phyloP scores from a whole-genome alignment of 2,888 invertebrate genomes.

The Ectemnius cavifrons region DNA sequence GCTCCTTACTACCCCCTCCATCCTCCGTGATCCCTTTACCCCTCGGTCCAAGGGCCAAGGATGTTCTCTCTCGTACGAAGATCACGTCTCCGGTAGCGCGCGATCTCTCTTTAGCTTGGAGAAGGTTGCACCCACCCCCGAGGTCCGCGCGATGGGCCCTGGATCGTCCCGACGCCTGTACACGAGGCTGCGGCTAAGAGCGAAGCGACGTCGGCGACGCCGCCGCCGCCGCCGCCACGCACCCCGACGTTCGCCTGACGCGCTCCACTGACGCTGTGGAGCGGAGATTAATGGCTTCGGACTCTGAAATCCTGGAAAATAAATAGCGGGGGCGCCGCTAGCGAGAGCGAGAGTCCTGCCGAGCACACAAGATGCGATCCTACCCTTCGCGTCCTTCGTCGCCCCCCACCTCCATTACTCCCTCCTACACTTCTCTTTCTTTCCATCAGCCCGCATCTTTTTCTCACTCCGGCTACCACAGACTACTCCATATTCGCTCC shows the following conservation, averaged over 20 bases:
- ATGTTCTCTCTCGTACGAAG: slow-evolving; percentile 28
- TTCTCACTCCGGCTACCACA: not conserved
- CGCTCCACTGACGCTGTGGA: slow-evolving; percentile 76
- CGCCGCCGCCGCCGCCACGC: slow-evolving; percentile 67
- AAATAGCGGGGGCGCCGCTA: slow-evolving; percentile 74
- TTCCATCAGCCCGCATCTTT: slow-evolving; percentile 11
- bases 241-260: slow-evolving; percentile 76
- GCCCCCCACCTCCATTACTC: not conserved
- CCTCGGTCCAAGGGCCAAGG: slow-evolving; percentile 15
- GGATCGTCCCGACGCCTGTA: slow-evolving; percentile 45
- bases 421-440: not conserved
- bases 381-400: slow-evolving; percentile 17
- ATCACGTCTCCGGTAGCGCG: not conserved
- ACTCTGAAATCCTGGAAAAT: slow-evolving; percentile 78
- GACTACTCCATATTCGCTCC: not conserved
- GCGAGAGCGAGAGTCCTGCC: slow-evolving; percentile 66
- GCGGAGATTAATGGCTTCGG: slow-evolving; percentile 77
- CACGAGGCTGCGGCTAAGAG: slow-evolving; percentile 66
- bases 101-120: slow-evolving; percentile 11
- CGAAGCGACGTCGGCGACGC: slow-evolving; percentile 64
- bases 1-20: slow-evolving; percentile 43
- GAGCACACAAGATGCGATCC: slow-evolving; percentile 57
- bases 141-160: slow-evolving; percentile 6
- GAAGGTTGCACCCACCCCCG: slow-evolving; percentile 21
- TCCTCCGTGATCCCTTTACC: slow-evolving; percentile 33